Evolutionary conservation across 2,113 vertebrate genomes (phyloP), one percentile per base, ranked within the genome.

Genomic region (Ceuthmochares aereus): DNA sequence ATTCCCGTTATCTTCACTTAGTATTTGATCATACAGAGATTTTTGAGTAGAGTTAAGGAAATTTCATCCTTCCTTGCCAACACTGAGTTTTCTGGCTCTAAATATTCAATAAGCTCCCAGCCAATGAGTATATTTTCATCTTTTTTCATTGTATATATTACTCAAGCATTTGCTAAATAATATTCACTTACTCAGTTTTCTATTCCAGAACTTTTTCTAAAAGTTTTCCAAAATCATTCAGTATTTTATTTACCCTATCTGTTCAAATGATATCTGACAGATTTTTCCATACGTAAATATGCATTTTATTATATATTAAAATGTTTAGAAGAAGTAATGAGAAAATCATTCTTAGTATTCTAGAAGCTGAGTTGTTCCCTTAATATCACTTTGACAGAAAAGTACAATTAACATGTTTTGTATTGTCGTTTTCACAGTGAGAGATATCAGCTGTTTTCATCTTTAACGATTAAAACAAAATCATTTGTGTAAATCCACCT

Each of bases 141-240:
- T 84, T 89, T 90, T 51, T 67, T 93, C 76, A 86, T 81, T 96
- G 55, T 90, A 80, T 93, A 82, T 68, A 84, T 29, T 76, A 45
- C 13, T 59, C 51, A 59, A 78, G 26, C 19, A 56, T 95, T 85
- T 87, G 12, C 51, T 96, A 96, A 96, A 93, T 92, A 84, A 76
- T 77, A 59, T 40, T 86, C 14, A 79, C 56, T 77, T 62, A 63
- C 43, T 89, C 62, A 89, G 64, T 81, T 80, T 32, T 96, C 49
- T 67, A 42, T 68, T 62, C 60, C 69, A 92, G 56, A 76, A 0
- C 12, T 79, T 69, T 68, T 87, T 77, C 26, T 93, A 75, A 80
- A 76, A 82, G 6, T 22, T 2, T 21, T 18, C 30, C 25, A 12
- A 72, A 95, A 77, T 72, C 1, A 47, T 80, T 84, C 51, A 59